phyloP scores from a whole-genome alignment of 2,888 invertebrate genomes.

The Amphiduros pacificus region DNA sequence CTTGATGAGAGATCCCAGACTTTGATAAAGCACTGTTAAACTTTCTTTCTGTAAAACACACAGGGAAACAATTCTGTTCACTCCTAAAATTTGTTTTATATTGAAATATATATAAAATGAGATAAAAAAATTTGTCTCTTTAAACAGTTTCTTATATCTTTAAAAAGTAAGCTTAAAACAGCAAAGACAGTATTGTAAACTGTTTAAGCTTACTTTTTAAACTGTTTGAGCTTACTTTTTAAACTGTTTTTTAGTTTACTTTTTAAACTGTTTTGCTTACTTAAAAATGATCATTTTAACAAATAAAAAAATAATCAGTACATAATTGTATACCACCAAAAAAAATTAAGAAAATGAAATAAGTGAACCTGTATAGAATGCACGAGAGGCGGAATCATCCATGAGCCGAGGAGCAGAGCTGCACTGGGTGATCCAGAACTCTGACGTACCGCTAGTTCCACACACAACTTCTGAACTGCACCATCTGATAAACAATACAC shows the following conservation, averaged over 20 bases:
- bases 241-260: too few species aligned
- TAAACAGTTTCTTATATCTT: neutral
- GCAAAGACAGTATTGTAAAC: neutral
- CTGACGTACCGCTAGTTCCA: constrained; percentile 41
- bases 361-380: too few species aligned
- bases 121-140: neutral
- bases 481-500: constrained; percentile 12
- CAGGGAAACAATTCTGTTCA: too few species aligned
- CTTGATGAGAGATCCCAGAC: constrained; percentile 10
- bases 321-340: too few species aligned
- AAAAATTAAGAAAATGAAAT: too few species aligned
- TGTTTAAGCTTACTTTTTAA: too few species aligned
- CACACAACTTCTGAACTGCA: constrained; percentile 35
- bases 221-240: too few species aligned
- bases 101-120: too few species aligned
- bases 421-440: constrained; percentile 42
- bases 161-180: neutral
- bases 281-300: too few species aligned
- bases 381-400: constrained; percentile 47
- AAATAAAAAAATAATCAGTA: too few species aligned
- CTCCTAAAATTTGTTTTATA: too few species aligned
- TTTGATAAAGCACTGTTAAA: constrained; percentile 2
- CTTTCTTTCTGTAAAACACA: neutral
- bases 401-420: constrained; percentile 45
- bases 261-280: too few species aligned